These are phyloP conservation scores for Solenodon paradoxus DNA, from an alignment of 2,113 vertebrate genomes.

Conservation along the genomic window DNA sequence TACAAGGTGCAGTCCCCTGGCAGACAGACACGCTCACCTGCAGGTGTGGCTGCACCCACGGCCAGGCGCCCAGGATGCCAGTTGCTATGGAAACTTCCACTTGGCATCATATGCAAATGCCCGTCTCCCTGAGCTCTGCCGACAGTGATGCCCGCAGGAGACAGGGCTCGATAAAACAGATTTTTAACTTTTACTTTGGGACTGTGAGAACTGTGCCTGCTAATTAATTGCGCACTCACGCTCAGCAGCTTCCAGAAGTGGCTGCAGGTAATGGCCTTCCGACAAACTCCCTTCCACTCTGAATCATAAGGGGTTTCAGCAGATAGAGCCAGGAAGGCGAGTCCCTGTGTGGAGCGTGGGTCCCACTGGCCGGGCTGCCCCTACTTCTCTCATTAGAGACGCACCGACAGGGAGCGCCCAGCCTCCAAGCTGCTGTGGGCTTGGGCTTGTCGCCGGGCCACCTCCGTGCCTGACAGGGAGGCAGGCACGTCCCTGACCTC, in stretches of 20 bases:
- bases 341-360: background rate
- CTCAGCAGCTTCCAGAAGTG: background rate
- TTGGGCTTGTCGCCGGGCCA: too few species aligned
- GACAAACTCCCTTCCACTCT: slow-evolving; percentile 24
- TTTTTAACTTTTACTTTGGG: slow-evolving; percentile 41
- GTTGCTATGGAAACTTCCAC: slow-evolving; percentile 57
- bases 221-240: slow-evolving; percentile 31
- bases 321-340: background rate
- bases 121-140: slow-evolving; percentile 31
- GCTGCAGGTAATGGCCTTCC: slow-evolving; percentile 33
- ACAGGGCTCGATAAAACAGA: background rate
- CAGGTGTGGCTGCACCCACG: too few species aligned
- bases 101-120: background rate
- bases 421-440: too few species aligned
- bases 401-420: too few species aligned
- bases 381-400: too few species aligned
- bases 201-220: background rate
- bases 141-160: background rate
- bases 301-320: background rate
- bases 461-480: too few species aligned
- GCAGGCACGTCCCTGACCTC: too few species aligned
- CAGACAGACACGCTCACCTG: background rate
- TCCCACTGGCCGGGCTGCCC: accelerated
- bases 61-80: background rate
- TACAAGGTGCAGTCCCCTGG: accelerated